Conservation (phyloP, 2,888 invertebrate genomes). For the Selenia dentaria region DNA sequence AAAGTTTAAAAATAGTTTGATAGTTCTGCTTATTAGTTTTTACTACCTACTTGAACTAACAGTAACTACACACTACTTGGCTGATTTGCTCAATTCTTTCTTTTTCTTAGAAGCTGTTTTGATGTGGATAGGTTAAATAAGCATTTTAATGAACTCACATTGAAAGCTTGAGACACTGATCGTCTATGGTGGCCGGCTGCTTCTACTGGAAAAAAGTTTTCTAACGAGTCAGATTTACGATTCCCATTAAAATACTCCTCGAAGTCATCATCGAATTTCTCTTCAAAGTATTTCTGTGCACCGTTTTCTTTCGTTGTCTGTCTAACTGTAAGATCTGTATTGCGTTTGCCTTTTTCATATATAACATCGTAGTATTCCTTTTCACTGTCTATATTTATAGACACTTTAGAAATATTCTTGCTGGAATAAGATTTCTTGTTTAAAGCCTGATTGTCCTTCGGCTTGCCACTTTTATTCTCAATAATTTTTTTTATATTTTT, state of each 20-base stretch:
- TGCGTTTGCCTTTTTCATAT: constrained; percentile 47
- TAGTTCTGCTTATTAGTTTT: too few species aligned
- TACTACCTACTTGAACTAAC: too few species aligned
- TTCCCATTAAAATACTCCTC: not conserved
- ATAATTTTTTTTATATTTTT: constrained; percentile 7
- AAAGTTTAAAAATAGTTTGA: too few species aligned
- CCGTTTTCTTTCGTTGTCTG: constrained; percentile 47
- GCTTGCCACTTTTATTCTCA: constrained; percentile 5
- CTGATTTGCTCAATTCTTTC: too few species aligned
- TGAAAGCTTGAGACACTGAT: constrained; percentile 15
- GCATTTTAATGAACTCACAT: constrained; percentile 3
- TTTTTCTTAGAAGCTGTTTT: too few species aligned
- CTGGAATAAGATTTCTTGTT: constrained; percentile 30
- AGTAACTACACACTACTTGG: too few species aligned
- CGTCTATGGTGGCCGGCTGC: not conserved
- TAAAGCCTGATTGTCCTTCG: constrained; percentile 35
- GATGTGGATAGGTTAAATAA: not conserved
- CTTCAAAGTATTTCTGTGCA: constrained; percentile 27
- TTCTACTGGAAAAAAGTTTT: constrained; percentile 18
- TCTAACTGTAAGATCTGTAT: constrained; percentile 51
- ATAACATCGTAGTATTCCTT: constrained; percentile 59
- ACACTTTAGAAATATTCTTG: constrained; percentile 51
- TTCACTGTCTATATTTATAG: constrained; percentile 61
- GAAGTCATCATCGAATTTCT: constrained; percentile 21
- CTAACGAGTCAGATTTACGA: constrained; percentile 36